Base-by-base conservation (phyloP, 1,140 invertebrate species). In the Dryas iulia region DNA sequence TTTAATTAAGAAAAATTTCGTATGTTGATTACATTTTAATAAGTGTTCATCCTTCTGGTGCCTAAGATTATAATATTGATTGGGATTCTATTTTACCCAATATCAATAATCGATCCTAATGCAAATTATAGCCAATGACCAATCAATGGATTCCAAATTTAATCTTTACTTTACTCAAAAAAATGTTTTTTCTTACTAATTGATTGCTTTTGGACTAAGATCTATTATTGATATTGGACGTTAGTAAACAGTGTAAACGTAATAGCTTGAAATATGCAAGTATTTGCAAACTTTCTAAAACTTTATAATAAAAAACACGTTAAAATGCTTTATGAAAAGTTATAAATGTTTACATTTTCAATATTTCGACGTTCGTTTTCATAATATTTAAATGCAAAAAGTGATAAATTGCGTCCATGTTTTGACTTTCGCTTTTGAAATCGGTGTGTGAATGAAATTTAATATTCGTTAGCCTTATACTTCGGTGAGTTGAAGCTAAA, bases 1-100 rank as follows among this genome's bases (percentile, higher is more conserved):
- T 69, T 74, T 71, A 69, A 74, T 73, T 75, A 73, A 74, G n/a
- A 66, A 72, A 63, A 73, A 76, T 70, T 76, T 39, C 7, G 70
- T 75, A 71, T 77, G 78, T 79, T 83, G 73, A 66, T 74, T 62
- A 74, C 63, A 72, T 73, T 73, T 77, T 72, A 47, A 74, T 71
- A 81, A 72, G 73, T 79, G 76, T 83, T 83, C 77, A 78, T 63
- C 61, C 23, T 67, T 67, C 23, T 23, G 33, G 18, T 59, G 56
- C 24, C 63, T 57, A 56, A 39, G 14, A 7, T 39, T 39, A 56
- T 25, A 28, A n/a, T 28, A 28, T 28, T 6, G 6, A 28, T 28
- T 28, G 12, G n/a, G 5, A 39, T 14, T 1, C 12, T 39, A 18
- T 39, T 39, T 14, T 7, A 7, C 35, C n/a, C n/a, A n/a, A n/a